These are phyloP conservation scores for Aphelinus certus DNA, from an alignment of 1,140 invertebrate genomes.

Conservation along the genomic window DNA sequence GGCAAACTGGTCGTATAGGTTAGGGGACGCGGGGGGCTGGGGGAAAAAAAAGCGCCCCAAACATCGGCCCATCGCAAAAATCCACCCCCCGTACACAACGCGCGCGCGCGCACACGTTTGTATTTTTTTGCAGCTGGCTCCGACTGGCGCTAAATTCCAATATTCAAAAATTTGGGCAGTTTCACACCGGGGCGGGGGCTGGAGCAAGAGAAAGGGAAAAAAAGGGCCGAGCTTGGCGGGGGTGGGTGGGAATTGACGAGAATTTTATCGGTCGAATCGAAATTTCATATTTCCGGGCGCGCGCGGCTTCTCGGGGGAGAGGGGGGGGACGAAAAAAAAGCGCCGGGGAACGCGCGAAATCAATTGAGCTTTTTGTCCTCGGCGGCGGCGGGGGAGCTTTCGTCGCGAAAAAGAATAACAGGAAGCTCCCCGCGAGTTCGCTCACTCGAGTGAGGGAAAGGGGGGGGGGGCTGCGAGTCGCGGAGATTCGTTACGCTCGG, in stretches of 20 bases:
- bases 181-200: not conserved
- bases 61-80: not conserved
- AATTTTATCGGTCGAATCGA: slow-evolving; percentile 36
- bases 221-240: not conserved
- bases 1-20: not conserved
- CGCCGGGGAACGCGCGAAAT: not conserved
- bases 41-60: slow-evolving; percentile 10
- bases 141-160: slow-evolving; percentile 22
- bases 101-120: not conserved
- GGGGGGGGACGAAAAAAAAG: slow-evolving; percentile 40
- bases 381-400: not conserved
- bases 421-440: not conserved
- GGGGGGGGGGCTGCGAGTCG: not conserved
- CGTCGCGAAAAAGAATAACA: slow-evolving; percentile 21
- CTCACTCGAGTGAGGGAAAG: not conserved
- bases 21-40: not conserved
- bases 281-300: slow-evolving; percentile 29
- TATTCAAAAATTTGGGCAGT: slow-evolving; percentile 25
- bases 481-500: slow-evolving; percentile 23
- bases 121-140: slow-evolving; percentile 14
- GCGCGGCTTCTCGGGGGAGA: slow-evolving; percentile 3
- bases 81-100: not conserved
- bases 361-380: slow-evolving; percentile 33
- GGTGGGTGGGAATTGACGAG: slow-evolving; percentile 18
- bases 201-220: not conserved